A percentile compares a stretch with the other conserved stretches of the same genome.
Evolutionary conservation across 2,113 vertebrate species (phyloP).

Genomic region (rabbit (Oryctolagus cuniculus)): mOryCun1.1 NC_091436.1:102435501-102436000

Average conservation of each 20-base stretch:
- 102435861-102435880: not conserved
- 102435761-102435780: not conserved
- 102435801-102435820: not conserved
- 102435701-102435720: not conserved
- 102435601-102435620: too few species aligned
- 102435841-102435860: slow-evolving; percentile 12
- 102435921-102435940: accelerated
- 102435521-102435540: too few species aligned
- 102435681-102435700: not conserved
- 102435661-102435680: not conserved
- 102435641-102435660: not conserved
- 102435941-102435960: not conserved
- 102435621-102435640: too few species aligned
- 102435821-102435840: not conserved
- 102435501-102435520: too few species aligned
- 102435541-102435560: too few species aligned
- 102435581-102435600: too few species aligned
- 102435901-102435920: not conserved
- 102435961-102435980: not conserved
- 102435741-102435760: not conserved
- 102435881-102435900: not conserved
- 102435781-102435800: not conserved
- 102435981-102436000: slow-evolving; percentile 15
- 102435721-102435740: not conserved
- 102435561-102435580: too few species aligned